Evolutionary conservation across 2,888 invertebrate genomes (phyloP), one percentile per base, ranked within the genome.

Genomic region (Campopleginae sp.): DNA sequence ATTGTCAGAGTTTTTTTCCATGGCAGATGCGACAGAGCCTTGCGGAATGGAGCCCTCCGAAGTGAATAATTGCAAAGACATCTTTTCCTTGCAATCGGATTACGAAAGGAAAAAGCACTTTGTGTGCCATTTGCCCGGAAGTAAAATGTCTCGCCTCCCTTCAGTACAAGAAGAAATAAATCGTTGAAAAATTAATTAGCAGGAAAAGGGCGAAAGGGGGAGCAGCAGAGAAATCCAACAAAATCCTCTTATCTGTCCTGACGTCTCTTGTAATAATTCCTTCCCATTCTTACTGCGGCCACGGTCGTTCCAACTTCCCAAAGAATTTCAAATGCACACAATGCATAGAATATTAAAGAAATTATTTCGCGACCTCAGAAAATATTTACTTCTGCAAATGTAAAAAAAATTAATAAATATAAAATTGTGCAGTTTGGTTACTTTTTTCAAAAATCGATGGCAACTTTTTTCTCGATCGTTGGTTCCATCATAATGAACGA

Each of bases 221-320:
- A 42, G 0, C 44, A 14, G 61, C 44, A 14, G 61, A 77, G 68
- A 77, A 76, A 81, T 83, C 79, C 27, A 44, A 42, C 61, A 10
- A 61, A 86, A 87, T 87, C 86, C 78, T 78, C 72, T 87, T 81
- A 87, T 66, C 81, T 66, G 51, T 61, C 33, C 17, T 27, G 31
- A 66, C 58, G 38, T 14, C 27, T 8, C 70, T 78, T n/a, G 4
- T 6, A 65, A 65, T 77, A 27, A 42, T 72, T 58, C 58, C 46
- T 33, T 44, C 14, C 4, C 14, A 54, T 58, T 27, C 14, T 38
- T 38, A 38, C 38, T 10, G 38, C 38, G 38, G 8, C 14, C 1
- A 0, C 27, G 27, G 14, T 58, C 12, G 1, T 58, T 6, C 5
- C 27, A 27, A 23, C 14, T 27, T n/a, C n/a, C 12, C 27, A 14